phyloP scores from a whole-genome alignment of 2,113 vertebrate species.

The Lichenostomus cassidix region DNA sequence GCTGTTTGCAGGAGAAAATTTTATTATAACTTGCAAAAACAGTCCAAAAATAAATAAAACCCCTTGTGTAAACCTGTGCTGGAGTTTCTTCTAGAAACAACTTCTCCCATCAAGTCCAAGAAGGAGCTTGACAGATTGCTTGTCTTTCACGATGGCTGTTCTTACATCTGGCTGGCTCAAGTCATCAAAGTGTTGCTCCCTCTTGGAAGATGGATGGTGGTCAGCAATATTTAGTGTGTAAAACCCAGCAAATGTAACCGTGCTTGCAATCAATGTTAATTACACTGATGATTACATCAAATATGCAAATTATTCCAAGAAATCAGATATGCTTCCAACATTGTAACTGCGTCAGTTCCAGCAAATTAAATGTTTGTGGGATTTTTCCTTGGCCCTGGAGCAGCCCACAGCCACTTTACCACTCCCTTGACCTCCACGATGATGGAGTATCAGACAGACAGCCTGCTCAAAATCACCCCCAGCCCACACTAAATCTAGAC shows the following conservation, averaged over 20 bases:
- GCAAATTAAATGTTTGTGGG: not conserved
- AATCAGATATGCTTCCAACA: not conserved
- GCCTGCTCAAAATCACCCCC: not conserved
- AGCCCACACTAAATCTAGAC: not conserved
- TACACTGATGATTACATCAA: not conserved
- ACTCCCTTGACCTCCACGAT: not conserved
- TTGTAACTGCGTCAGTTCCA: not conserved
- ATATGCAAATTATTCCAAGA: not conserved
- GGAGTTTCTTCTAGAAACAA: not conserved
- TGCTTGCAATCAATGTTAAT: not conserved
- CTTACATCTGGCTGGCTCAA: not conserved
- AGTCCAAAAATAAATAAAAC: not conserved
- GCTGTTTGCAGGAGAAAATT: not conserved
- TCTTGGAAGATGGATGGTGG: not conserved
- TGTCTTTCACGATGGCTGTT: not conserved
- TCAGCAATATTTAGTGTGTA: not conserved
- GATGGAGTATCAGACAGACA: not conserved
- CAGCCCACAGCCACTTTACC: not conserved
- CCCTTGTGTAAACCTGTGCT: not conserved
- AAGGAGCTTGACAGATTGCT: not conserved
- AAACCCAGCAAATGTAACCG: not conserved
- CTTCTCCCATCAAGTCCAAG: not conserved
- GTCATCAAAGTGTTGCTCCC: not conserved
- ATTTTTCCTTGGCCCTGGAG: not conserved
- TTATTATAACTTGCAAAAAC: not conserved